Percentiles rank a stretch among this genome's conserved stretches.
Evolutionary conservation across 2,113 vertebrate genomes (phyloP).

Genomic region (Origma solitaria): DNA sequence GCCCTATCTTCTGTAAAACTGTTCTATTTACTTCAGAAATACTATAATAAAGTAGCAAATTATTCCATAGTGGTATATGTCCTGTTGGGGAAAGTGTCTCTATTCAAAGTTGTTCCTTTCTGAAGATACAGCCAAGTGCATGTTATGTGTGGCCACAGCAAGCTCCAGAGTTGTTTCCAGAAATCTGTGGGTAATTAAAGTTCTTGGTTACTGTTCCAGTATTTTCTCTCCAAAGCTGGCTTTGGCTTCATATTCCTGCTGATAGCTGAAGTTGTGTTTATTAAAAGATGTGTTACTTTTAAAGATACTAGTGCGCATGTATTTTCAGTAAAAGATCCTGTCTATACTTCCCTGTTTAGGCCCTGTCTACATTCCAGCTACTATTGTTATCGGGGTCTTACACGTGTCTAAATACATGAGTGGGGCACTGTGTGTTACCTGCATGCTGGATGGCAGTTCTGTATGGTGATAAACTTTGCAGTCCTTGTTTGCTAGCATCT

Average conservation of each 20-base stretch:
- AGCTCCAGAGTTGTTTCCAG: not conserved
- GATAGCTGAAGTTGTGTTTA: not conserved
- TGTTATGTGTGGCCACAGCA: rapidly evolving
- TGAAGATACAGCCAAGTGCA: not conserved
- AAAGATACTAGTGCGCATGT: not conserved
- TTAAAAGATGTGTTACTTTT: not conserved
- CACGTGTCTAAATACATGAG: rapidly evolving
- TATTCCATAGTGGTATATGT: rapidly evolving
- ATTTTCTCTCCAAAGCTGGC: not conserved
- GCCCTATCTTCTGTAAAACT: not conserved
- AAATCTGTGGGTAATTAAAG: not conserved
- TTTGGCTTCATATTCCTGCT: not conserved
- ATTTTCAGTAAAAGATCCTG: not conserved
- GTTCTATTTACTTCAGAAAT: not conserved
- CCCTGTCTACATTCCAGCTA: not conserved
- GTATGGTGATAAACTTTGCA: not conserved
- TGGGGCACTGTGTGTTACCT: not conserved
- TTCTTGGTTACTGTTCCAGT: not conserved
- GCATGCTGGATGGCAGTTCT: not conserved
- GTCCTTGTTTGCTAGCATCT: not conserved
- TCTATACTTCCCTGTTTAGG: not conserved
- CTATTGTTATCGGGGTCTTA: not conserved
- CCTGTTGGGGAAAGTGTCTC: not conserved
- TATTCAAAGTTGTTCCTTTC: not conserved
- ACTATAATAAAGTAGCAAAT: not conserved